Conservation (phyloP, 2,888 invertebrate species). For the Hydrotaea diabolus region DNA sequence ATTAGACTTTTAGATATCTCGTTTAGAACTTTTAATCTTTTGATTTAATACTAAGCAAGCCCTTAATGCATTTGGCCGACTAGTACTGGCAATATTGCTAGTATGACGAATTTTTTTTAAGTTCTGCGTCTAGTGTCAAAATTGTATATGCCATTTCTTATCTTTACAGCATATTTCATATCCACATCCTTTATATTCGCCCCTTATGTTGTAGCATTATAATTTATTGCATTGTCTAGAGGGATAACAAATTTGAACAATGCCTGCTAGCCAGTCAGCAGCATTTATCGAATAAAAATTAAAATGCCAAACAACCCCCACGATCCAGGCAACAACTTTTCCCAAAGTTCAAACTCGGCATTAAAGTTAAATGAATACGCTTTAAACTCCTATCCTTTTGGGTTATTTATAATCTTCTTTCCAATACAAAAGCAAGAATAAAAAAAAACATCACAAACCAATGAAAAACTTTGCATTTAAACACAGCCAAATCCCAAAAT, state of each 20-base stretch:
- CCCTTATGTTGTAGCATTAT: background rate
- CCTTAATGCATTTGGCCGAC: too few species aligned
- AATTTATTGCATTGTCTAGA: background rate
- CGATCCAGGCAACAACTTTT: background rate
- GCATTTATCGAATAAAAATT: slow-evolving; percentile 11
- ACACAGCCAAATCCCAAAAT: slow-evolving; percentile 27
- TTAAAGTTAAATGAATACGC: background rate
- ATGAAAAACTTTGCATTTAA: slow-evolving; percentile 10
- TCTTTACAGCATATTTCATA: slow-evolving; percentile 8
- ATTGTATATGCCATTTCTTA: too few species aligned
- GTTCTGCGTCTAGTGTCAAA: too few species aligned
- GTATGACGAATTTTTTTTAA: too few species aligned
- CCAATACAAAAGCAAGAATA: too few species aligned
- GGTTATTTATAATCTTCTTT: background rate
- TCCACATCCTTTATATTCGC: background rate
- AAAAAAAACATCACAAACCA: too few species aligned
- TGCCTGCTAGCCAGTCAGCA: background rate
- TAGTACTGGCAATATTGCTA: too few species aligned
- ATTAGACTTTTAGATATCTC: too few species aligned
- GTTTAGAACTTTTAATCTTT: too few species aligned
- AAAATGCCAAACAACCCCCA: background rate
- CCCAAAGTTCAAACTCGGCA: background rate
- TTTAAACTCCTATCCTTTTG: slow-evolving; percentile 11
- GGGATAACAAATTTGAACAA: background rate
- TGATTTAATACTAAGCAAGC: too few species aligned